Evolutionary conservation across 1,140 invertebrate genomes (phyloP), one percentile per base, ranked within the genome.

Genomic region (Drosophila biarmipes): DNA sequence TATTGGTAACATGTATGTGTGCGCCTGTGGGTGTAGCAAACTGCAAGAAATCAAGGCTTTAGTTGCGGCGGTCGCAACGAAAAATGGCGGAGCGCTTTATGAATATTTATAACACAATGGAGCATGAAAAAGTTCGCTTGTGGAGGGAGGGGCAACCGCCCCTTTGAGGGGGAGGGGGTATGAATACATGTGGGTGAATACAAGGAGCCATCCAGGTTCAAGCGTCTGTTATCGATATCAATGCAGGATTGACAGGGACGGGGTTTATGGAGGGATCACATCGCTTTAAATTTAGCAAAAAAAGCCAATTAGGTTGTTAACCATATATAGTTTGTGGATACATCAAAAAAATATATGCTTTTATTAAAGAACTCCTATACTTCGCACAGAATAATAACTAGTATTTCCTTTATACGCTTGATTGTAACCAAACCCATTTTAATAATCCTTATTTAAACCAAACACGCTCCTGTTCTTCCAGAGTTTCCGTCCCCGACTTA

Each of bases 31-130:
- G 61, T 59, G 42, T 51, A 66, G 61, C 46, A 56, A 67, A 84
- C 74, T 80, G 81, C 73, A 87, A 86, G 78, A 86, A 87, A 86
- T 86, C 81, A 81, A 78, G 81, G 82, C 81, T 86, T 78, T 80
- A 86, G 81, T 78, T 78, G 63, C 71, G 63, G 63, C 73, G 63
- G 77, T 67, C 49, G 68, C 52, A 35, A 40, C 55, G 81, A 82
- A 84, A 84, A 84, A 80, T 84, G 53, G 66, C 75, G 58, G 72
- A 64, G 71, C 81, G 67, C 59, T 86, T 86, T 85, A 85, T 85
- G 81, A 85, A 85, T 85, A 86, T 85, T 85, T 85, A 85, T 86
- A 85, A 86, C 81, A 80, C 77, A 85, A 85, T 85, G 81, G 73
- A 86, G 81, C 77, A 85, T 86, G 59, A 80, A 85, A 86, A 85